Base-by-base conservation (phyloP, 2,113 vertebrate genomes). In the Tragelaphus scriptus region DNA sequence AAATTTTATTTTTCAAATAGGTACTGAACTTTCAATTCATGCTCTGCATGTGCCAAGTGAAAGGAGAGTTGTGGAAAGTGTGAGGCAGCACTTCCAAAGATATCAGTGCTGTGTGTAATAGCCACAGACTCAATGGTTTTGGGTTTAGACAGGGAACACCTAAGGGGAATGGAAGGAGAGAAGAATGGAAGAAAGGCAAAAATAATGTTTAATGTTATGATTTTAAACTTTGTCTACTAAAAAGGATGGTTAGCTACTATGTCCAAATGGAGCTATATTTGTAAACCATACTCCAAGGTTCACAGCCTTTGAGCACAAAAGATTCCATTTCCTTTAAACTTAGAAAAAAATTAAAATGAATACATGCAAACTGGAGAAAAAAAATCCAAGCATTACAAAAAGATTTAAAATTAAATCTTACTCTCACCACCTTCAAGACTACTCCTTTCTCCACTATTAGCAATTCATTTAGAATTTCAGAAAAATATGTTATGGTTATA, bases 251-350 rank as follows among this genome's bases (percentile, higher is more conserved):
- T 81, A 21, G 59, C 30, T 91, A 21, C 5, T 44, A 75, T 12
- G 94, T n/a, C 51, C 40, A 84, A 89, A 90, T 59, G 80, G 49
- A 82, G 85, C 58, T 49, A 7, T 21, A 55, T 89, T 90, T 95
- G 15, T 58, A 90, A 96, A 59, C 65, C 59, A 86, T 79, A 28
- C 93, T 47, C 26, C 17, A 63, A 88, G 75, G 53, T 26, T 95
- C 82, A 95, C 23, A 53, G 71, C 14, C 25, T 90, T 63, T 84
- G 23, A 91, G 26, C 47, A 87, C 25, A 87, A 93, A 91, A 95
- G 71, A 40, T 93, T 53, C 65, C 30, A 30, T 84, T 96, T 91
- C 59, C 26, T 63, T 88, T 91, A 65, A 49, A 55, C 30, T 94
- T 92, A 61, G 61, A 88, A 95, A 90, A 90, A 96, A 53, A 25